Base-by-base conservation (phyloP, 2,797 vertebrate genomes). In the Spinus olivaceus region DNA sequence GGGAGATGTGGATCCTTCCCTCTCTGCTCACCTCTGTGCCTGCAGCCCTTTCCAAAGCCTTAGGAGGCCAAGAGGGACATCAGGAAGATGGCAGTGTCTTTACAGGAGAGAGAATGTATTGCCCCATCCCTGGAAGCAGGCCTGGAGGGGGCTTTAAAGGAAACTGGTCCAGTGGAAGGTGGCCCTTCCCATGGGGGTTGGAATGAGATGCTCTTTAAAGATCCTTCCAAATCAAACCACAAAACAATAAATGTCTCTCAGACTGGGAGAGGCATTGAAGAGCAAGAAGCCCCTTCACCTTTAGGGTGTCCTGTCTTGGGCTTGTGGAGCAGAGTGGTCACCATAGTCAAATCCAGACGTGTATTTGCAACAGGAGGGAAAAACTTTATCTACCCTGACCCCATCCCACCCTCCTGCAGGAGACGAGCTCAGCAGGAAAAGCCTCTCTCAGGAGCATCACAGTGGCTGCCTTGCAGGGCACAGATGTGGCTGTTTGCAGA, bases 301-400 rank as follows among this genome's bases (percentile, higher is more conserved):
- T 41, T 8, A 71, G 33, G 16, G 22, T 67, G 9, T 81, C 11
- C 25, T 59, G 8, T 11, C 46, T 16, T 39, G 37, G 13, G 7
- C 2, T 24, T 42, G 28, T 39, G 42, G 70, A 74, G 24, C 14
- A 90, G 37, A 1, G 0, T 33, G 57, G 27, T 42, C 53, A 49
- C 32, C 10, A 32, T 0, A 60, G 50, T 25, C 10, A 69, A 86
- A 83, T 30, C 47, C 65, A 71, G 35, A n/a, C 0, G 0, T 25
- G 6, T 32, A 15, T 61, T 74, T 74, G 24, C 11, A 76, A 27
- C 1, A 41, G 56, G 17, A 25, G 14, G 10, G 25, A 17, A 42
- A 80, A 83, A 16, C 32, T 15, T 74, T 63, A 63, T 19, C 56
- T 70, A 23, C 19, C 14, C 33, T 39, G 28, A 20, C 8, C 33